Base-by-base conservation (phyloP, 2,113 vertebrate species). In the Sminthopsis crassicaudata region DNA sequence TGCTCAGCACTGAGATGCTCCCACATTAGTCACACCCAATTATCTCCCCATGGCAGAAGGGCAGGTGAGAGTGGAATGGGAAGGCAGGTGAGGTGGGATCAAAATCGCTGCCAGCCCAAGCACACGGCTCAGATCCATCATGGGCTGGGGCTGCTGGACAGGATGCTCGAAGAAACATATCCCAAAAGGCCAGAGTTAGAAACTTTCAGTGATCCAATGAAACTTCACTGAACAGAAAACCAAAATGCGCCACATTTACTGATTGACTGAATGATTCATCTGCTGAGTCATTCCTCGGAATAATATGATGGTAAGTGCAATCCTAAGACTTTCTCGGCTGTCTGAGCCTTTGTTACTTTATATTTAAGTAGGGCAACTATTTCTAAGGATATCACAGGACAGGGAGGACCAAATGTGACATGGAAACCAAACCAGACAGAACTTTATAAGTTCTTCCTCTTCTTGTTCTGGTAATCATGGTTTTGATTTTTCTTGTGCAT, bases 71-170 rank as follows among this genome's bases (percentile, higher is more conserved):
- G 3, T 4, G 19, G 52, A 3, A 36, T 92, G 19, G 54, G 36
- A 51, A 6, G 88, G 42, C 2, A 7, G 48, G 2, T 0, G 2
- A 0, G 1, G 10, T 0, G 5, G 42, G 26, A 0, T 90, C 24
- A 51, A 51, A 30, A 50, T 2, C 30, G 46, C 16, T 5, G 25
- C 4, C 16, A 84, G 19, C 2, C 46, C 24, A 48, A 90, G 7
- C 46, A 51, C 9, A 25, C 27, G 12, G 9, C 25, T 90, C 50
- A 4, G 27, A 50, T 50, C 26, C 24, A 26, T 51, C 24, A 50
- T 3, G 50, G 89, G 9, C 89, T 27, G 46, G 24, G 46, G 27
- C 24, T 90, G 36, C 88, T 89, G 8, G 48, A 48, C 24, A 50
- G 46, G 89, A 51, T 25, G 30, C n/a, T 46, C 46, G 27, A 50